phyloP scores from a whole-genome alignment of 2,113 vertebrate species.

The Blennius ocellaris region DNA sequence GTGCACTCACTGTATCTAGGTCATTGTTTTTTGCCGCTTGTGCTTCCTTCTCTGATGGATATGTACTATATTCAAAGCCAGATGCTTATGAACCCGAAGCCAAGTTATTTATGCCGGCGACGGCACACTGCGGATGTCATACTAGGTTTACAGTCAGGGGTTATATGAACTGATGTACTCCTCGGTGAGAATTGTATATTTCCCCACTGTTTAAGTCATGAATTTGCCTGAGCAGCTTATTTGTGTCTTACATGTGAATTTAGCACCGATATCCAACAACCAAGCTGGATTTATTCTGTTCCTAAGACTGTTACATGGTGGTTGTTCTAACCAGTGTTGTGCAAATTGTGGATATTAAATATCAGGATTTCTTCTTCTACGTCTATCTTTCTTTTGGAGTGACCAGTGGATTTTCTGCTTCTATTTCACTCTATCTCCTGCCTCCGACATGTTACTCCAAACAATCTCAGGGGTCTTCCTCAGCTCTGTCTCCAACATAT shows the following conservation, averaged over 20 bases:
- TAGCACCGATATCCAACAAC: conserved; percentile 6
- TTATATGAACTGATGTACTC: conserved; percentile 47
- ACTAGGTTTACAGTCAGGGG: conserved; percentile 38
- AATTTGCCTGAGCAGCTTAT: conserved; percentile 34
- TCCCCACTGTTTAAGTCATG: conserved; percentile 21
- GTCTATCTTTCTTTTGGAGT: no score
- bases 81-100: conserved; percentile 34
- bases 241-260: conserved; percentile 47
- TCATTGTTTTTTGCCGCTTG: conserved; percentile 52
- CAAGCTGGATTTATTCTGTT: conserved; percentile 13
- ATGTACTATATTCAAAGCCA: conserved; percentile 54
- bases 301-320: not conserved
- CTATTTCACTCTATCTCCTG: no score
- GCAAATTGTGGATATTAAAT: no score
- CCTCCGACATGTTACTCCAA: no score
- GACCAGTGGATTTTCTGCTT: no score
- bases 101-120: conserved; percentile 56
- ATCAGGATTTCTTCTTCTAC: no score
- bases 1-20: conserved; percentile 57
- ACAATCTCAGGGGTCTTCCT: no score
- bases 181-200: conserved; percentile 20
- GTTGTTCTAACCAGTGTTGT: no score
- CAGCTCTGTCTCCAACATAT: no score
- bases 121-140: conserved; percentile 35
- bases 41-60: conserved; percentile 55